Conservation (phyloP, 2,113 vertebrate genomes). For the Ivindomyrus marchei region DNA sequence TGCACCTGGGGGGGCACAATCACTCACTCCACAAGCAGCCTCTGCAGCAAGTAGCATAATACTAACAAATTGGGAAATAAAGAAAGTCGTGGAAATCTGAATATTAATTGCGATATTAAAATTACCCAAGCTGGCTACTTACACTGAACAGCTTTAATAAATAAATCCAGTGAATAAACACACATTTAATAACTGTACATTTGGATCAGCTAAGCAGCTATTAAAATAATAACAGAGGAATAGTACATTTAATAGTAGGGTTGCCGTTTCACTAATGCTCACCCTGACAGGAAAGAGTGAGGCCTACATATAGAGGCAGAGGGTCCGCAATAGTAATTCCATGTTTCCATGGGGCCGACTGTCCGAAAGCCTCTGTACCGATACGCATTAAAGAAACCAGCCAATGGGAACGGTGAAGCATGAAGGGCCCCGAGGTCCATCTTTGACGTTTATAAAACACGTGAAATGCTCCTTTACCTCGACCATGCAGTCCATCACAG, state of each 20-base stretch:
- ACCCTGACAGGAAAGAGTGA: background rate
- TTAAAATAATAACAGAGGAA: slow-evolving; percentile 2
- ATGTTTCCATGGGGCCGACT: background rate
- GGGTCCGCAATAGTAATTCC: background rate
- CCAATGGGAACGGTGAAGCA: background rate
- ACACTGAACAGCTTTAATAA: background rate
- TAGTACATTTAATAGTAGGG: background rate
- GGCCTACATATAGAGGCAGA: background rate
- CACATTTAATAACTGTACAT: background rate
- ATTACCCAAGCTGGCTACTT: background rate
- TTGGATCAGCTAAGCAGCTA: background rate
- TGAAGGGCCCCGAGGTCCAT: background rate
- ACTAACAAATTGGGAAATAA: background rate
- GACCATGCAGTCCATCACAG: background rate
- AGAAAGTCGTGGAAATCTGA: background rate
- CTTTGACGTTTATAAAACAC: background rate
- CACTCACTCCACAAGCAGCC: background rate
- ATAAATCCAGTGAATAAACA: background rate
- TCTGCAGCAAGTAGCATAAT: background rate
- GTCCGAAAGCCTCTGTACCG: background rate
- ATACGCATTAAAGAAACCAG: background rate
- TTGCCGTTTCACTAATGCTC: background rate
- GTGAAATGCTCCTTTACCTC: background rate
- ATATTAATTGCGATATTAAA: background rate
- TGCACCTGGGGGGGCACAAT: slow-evolving; percentile 62